Percentiles rank a stretch among this genome's conserved stretches.
These are phyloP conservation scores for Perizoma flavofasciatum DNA, from an alignment of 2,888 invertebrate species.

Conservation along the genomic window DNA sequence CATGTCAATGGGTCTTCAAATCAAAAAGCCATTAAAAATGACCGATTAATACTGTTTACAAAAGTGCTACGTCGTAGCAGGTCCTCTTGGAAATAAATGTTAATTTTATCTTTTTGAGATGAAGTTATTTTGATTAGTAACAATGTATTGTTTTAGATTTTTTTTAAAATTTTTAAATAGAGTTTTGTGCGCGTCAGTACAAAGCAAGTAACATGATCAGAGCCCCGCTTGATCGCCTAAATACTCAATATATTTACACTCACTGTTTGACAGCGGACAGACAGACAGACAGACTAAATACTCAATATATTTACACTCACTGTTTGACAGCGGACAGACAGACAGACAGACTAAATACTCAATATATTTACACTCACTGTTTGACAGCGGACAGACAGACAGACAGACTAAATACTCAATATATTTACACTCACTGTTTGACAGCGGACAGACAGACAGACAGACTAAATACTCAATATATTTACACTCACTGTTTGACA, in stretches of 20 bases:
- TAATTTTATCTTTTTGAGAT: no score
- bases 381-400: slow-evolving; percentile 9
- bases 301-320: neutral
- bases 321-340: slow-evolving; percentile 9
- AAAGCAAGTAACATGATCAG: slow-evolving; percentile 59
- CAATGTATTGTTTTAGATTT: no score
- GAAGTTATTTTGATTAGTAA: no score
- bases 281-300: no score
- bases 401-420: slow-evolving; percentile 39
- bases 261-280: slow-evolving; percentile 12
- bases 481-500: slow-evolving; percentile 13
- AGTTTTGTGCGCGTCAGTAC: slow-evolving; percentile 10
- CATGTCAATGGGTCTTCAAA: no score
- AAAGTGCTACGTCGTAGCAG: no score
- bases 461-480: slow-evolving; percentile 36
- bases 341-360: slow-evolving; percentile 41
- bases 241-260: slow-evolving; percentile 36
- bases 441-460: slow-evolving; percentile 18
- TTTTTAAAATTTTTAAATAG: neutral
- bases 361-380: neutral
- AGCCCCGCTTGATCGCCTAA: slow-evolving; percentile 62
- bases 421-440: slow-evolving; percentile 4
- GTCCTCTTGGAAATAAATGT: no score
- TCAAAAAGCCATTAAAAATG: no score
- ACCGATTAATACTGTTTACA: no score